Base-by-base conservation (phyloP, 2,888 invertebrate genomes). In the Rhodophaea formosa region DNA sequence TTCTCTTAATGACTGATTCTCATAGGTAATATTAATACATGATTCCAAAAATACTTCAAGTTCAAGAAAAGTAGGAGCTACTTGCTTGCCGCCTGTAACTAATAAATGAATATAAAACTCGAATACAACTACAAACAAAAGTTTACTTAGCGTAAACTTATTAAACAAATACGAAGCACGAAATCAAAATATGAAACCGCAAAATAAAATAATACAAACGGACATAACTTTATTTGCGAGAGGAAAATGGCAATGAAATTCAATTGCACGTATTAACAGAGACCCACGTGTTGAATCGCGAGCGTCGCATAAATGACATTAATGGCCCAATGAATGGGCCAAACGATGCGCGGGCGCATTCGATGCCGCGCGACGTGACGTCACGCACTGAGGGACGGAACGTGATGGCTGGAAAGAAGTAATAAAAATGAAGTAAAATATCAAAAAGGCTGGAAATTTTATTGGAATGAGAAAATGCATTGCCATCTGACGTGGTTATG, bases 171-270 rank as follows among this genome's bases (percentile, higher is more conserved):
- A 5, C 39, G 12, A 39, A 12, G 12, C 39, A 12, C 0, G 3
- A 39, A 39, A 39, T 39, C 39, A 39, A 3, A 39, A 39, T 3
- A 39, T 2, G 10, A n/a, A 39, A 39, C 8, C 5, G 32, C 51
- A 54, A 55, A 54, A 57, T 55, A 55, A 17, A 42, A 46, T 47
- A 53, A 42, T 35, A 29, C 15, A 23, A 46, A 47, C 46, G 35
- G 60, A 61, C 61, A 70, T 77, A 77, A 77, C 71, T 69, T 69
- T 71, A 70, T 77, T 80, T 74, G 71, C 69, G 70, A 69, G 74
- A 88, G 88, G 90, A 83, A 88, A 88, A 88, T 84, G 85, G 83
- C 90, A 89, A 89, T 89, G 88, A 88, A 80, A 86, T 86, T 74
- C 88, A 89, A 88, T 89, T 88, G 89, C 77, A 81, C 74, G 67